phyloP scores from a whole-genome alignment of 2,113 vertebrate species.

The Strigops habroptila region DNA sequence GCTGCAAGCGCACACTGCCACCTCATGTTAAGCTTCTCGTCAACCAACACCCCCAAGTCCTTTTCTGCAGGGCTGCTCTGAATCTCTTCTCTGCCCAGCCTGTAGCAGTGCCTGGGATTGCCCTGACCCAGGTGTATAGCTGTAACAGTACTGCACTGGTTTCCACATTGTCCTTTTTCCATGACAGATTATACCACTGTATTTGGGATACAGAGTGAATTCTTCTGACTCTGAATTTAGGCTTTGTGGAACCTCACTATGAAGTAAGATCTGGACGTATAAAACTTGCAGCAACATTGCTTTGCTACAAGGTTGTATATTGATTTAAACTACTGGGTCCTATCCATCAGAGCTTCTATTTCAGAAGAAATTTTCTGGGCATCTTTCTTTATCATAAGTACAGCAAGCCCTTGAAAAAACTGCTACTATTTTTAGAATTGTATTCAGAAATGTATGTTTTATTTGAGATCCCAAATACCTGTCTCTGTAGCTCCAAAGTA shows the following conservation, averaged over 20 bases:
- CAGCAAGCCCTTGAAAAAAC: neutral
- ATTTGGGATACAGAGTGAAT: neutral
- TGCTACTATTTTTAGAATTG: neutral
- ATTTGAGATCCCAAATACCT: conserved; percentile 16
- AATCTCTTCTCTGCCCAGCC: no score
- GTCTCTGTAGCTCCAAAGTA: neutral
- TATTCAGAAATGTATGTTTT: neutral
- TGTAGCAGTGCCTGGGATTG: no score
- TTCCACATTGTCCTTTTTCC: neutral
- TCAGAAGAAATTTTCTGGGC: neutral
- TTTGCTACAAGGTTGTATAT: neutral
- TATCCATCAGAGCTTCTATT: neutral
- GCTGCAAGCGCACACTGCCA: no score
- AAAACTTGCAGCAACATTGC: neutral
- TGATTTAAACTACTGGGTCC: neutral
- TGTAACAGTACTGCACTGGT: neutral
- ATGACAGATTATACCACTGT: neutral
- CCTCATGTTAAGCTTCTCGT: no score
- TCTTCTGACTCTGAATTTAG: neutral
- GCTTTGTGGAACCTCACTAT: neutral
- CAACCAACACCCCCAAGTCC: no score
- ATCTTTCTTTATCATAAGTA: neutral
- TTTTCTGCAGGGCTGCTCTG: no score
- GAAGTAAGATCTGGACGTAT: neutral
- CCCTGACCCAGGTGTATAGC: no score